Base-by-base conservation (phyloP, 2,888 invertebrate species). In the Athrips mouffetella region DNA sequence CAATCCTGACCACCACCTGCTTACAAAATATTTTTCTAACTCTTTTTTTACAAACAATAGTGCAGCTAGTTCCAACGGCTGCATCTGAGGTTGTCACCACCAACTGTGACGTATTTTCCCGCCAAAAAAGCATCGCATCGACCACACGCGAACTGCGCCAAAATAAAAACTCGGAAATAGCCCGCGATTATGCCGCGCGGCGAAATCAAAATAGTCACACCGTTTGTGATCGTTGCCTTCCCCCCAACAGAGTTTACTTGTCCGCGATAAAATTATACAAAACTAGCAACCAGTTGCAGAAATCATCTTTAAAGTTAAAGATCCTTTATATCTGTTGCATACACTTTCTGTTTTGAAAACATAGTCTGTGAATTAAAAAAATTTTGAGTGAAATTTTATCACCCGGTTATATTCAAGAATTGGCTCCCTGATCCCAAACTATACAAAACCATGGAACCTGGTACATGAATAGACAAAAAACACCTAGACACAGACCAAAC, bases 141-240 rank as follows among this genome's bases (percentile, higher is more conserved):
- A 86, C 88, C 88, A 88, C 88, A 87, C 88, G 84, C 87, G 84
- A 86, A 86, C 87, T 76, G 77, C 79, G 83, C 85, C 75, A 82
- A 87, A 88, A 88, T 88, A 88, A 88, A 85, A 85, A 76, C 63
- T 81, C 79, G 45, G 78, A 88, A 88, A 88, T 88, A 88, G 82
- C 83, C 72, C 69, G 70, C 76, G 67, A 70, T 76, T 67, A 63
- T 67, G 63, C 73, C 71, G 77, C 71, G 77, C 76, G 68, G 75
- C 72, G 73, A 73, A 76, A 83, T 85, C 76, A 80, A 85, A 86
- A 86, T 83, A 85, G 81, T 76, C 71, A 60, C 70, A 69, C 66
- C 65, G 65, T 58, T 48, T 59, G 61, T 62, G 61, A 62, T 65
- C 62, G 62, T 63, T 16, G 50, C 62, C 72, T 73, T 76, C 78